Evolutionary conservation across 2,113 vertebrate species (phyloP), one percentile per base, ranked within the genome.

Genomic region (Ailurus styani): DNA sequence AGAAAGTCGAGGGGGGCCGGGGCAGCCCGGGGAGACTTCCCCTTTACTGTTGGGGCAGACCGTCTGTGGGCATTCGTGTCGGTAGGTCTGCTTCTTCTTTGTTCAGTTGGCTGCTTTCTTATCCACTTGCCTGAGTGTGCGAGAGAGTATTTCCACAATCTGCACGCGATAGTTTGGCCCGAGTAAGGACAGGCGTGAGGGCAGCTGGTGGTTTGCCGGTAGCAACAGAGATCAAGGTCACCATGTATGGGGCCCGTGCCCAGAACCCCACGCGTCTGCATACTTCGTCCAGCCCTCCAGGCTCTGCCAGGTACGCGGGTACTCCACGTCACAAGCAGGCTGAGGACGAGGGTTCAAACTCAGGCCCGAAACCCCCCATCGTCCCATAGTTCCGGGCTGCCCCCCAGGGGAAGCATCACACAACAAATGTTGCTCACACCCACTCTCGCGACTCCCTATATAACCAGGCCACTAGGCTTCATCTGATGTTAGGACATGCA

Each of bases 271-370:
- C 10, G 1, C 20, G 34, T 47, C 1, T 3, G 5, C 25, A 17
- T 9, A 7, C 64, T 55, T 34, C 70, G 23, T 12, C 50, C 42
- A 42, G 6, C 5, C n/a, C 13, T 27, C n/a, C 21, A 27, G 77
- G 21, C 55, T 78, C 66, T 18, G 70, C 45, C 0, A 0, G 6
- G 21, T 5, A 3, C 4, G 2, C 1, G 1, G 11, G 10, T 1
- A 34, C 0, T 6, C 60, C 47, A 2, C n/a, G 11, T 27, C 47
- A 52, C 72, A 85, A 3, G 6, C 34, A 42, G 29, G 29, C 18
- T 37, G 1, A 75, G 87, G n/a, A 55, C 10, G 2, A 13, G 6
- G 6, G 10, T 9, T 64, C 20, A 37, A 27, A 25, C 5, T 10
- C 27, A 40, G 29, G 54, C 34, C 77, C 12, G 13, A 54, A 54